Conservation (phyloP, 2,113 vertebrate species). For the Gavialis gangeticus region DNA sequence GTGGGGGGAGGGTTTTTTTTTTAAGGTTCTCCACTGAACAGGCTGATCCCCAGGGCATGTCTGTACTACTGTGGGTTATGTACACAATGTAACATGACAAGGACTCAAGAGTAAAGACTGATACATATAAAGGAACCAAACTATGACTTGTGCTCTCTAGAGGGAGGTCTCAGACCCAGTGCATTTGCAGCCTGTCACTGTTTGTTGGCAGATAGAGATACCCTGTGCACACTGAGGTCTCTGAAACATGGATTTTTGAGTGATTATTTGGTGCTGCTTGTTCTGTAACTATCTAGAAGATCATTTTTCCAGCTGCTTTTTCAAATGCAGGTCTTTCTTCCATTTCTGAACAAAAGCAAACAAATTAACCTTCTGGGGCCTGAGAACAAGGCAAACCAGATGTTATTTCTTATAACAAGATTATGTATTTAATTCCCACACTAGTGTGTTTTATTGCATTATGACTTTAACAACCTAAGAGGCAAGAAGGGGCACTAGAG, state of each 20-base stretch:
- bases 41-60: neutral
- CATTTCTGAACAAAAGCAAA: slow-evolving; percentile 41
- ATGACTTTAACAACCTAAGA: neutral
- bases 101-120: slow-evolving; percentile 23
- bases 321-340: slow-evolving; percentile 21
- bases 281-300: slow-evolving; percentile 14
- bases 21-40: neutral
- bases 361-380: slow-evolving; percentile 35
- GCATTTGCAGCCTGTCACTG: slow-evolving; percentile 42
- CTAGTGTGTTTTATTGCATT: neutral
- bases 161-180: slow-evolving; percentile 34
- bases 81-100: neutral
- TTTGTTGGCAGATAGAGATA: neutral
- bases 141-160: neutral
- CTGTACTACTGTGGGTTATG: neutral
- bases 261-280: slow-evolving; percentile 4
- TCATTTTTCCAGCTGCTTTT: slow-evolving; percentile 42
- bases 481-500: neutral
- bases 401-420: slow-evolving; percentile 2
- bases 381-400: slow-evolving; percentile 23
- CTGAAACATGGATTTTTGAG: slow-evolving; percentile 8
- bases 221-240: neutral
- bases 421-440: slow-evolving; percentile 17
- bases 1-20: neutral
- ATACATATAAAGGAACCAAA: neutral